Percentiles rank a stretch among this genome's conserved stretches.
These are phyloP conservation scores for Lophius piscatorius DNA, from an alignment of 2,113 vertebrate genomes.

Conservation along the genomic window DNA sequence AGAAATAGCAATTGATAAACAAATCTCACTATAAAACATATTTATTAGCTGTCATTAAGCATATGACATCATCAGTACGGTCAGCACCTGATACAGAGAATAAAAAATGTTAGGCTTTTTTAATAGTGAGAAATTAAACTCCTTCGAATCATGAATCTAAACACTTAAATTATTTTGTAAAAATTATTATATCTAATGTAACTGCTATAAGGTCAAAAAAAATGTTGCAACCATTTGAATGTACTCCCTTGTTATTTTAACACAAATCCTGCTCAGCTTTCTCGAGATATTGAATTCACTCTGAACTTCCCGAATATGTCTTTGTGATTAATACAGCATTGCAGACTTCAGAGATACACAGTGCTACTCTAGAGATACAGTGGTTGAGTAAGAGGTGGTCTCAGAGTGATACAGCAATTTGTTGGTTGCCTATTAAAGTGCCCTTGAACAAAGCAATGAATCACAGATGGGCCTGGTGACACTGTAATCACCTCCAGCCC, in stretches of 20 bases:
- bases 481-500: constrained; percentile 33
- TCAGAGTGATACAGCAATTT: constrained; percentile 23
- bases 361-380: constrained; percentile 4
- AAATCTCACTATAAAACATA: no score
- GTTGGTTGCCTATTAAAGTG: constrained; percentile 43
- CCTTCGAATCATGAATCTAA: not conserved
- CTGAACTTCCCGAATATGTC: constrained; percentile 1
- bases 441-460: constrained; percentile 66
- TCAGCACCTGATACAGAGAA: no score
- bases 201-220: not conserved
- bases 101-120: no score
- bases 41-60: no score
- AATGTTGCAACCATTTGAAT: not conserved
- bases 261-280: not conserved
- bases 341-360: constrained; percentile 24
- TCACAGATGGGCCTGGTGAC: constrained; percentile 50
- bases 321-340: constrained; percentile 23
- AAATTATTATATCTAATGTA: not conserved
- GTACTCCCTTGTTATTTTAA: constrained; percentile 1
- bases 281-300: constrained; percentile 1
- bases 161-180: not conserved
- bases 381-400: not conserved
- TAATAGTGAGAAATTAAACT: no score
- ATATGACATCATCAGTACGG: no score
- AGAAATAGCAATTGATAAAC: no score